Percentiles rank a stretch among this genome's conserved stretches.
These are phyloP conservation scores for Drosophila aff. DNA, from an alignment of 1,140 invertebrate genomes.

Conservation along the genomic window DNA sequence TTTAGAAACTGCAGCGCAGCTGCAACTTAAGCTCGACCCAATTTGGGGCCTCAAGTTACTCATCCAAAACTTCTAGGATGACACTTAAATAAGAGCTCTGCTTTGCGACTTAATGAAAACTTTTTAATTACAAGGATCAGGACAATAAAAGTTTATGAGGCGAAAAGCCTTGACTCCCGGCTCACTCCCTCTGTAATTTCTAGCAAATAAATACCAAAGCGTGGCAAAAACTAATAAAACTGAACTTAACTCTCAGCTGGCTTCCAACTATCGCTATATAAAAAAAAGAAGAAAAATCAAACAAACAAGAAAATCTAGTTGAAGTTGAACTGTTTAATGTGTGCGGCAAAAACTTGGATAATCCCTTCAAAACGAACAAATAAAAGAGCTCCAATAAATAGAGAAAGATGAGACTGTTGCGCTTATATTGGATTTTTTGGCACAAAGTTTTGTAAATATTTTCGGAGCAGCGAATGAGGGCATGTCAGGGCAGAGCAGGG, in stretches of 20 bases:
- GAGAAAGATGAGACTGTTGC: constrained; percentile 56
- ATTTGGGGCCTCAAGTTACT: constrained; percentile 19
- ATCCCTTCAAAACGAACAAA: constrained; percentile 49
- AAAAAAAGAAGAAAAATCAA: constrained; percentile 3
- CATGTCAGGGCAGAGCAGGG: no score
- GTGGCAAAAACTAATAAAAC: constrained; percentile 64
- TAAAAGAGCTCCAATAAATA: constrained; percentile 49
- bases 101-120: constrained; percentile 61
- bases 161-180: constrained; percentile 40
- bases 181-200: constrained; percentile 8
- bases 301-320: constrained; percentile 57
- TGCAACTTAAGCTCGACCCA: constrained; percentile 41
- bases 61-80: constrained; percentile 35
- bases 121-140: constrained; percentile 80
- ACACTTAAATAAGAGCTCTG: constrained; percentile 47
- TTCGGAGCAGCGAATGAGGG: constrained; percentile 14
- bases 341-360: constrained; percentile 63
- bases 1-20: constrained; percentile 30
- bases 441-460: constrained; percentile 49
- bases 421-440: constrained; percentile 51
- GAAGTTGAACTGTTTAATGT: constrained; percentile 60
- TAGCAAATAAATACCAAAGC: constrained; percentile 51
- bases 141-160: constrained; percentile 80
- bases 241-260: constrained; percentile 44
- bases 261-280: constrained; percentile 46